phyloP scores from a whole-genome alignment of 2,888 invertebrate genomes.

The Incurvaria masculella region DNA sequence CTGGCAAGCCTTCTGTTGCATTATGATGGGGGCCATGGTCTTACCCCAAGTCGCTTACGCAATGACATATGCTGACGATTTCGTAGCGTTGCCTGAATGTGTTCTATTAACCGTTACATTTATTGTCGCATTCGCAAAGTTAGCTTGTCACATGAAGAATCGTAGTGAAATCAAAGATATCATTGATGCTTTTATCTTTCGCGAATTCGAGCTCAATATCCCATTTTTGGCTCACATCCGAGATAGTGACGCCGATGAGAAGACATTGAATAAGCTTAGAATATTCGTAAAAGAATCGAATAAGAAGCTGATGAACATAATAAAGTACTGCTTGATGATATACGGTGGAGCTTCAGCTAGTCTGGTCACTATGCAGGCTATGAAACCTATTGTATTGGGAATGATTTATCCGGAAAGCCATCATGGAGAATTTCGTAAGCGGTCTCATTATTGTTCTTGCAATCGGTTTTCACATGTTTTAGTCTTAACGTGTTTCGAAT shows the following conservation, averaged over 20 bases:
- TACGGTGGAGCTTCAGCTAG: too few relatives aligned
- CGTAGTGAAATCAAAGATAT: not conserved
- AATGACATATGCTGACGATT: not conserved
- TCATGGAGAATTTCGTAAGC: not conserved
- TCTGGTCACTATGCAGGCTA: too few relatives aligned
- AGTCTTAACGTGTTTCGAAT: too few relatives aligned
- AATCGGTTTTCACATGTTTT: too few relatives aligned
- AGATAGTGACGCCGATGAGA: not conserved
- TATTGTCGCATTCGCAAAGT: not conserved
- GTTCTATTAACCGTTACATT: not conserved
- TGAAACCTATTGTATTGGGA: not conserved
- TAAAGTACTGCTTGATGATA: too few relatives aligned
- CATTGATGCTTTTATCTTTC: not conserved
- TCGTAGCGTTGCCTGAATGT: not conserved
- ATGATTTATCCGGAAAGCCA: not conserved
- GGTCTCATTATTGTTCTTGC: too few relatives aligned
- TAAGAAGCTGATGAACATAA: too few relatives aligned
- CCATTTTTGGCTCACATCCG: not conserved
- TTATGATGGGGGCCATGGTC: too few relatives aligned
- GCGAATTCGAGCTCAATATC: not conserved
- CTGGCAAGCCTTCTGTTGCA: too few relatives aligned
- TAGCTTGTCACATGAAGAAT: not conserved
- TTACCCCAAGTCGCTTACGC: not conserved
- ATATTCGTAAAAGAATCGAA: too few relatives aligned
- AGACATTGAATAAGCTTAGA: not conserved